Conservation (phyloP, 2,797 vertebrate genomes). For the Pelodytes ibericus region DNA sequence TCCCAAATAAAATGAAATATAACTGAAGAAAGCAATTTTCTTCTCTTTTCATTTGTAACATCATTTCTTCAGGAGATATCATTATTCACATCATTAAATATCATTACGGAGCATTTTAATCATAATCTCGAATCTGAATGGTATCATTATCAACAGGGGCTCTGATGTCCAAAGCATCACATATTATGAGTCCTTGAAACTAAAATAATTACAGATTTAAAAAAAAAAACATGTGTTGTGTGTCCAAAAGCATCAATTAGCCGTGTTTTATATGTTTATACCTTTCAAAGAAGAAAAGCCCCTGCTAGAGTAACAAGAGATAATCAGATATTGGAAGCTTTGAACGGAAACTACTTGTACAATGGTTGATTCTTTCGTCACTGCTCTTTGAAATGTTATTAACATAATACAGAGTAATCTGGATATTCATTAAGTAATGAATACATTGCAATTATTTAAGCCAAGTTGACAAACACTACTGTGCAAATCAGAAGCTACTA, state of each 20-base stretch:
- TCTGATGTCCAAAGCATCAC: constrained; percentile 50
- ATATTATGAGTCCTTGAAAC: constrained; percentile 32
- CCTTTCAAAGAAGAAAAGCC: constrained; percentile 13
- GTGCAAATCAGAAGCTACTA: too few relatives aligned
- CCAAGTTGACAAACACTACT: too few relatives aligned
- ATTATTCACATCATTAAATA: constrained; percentile 56
- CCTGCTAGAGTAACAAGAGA: constrained; percentile 11
- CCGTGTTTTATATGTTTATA: constrained; percentile 44
- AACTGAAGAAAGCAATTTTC: constrained; percentile 35
- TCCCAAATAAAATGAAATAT: constrained; percentile 16
- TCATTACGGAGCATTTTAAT: constrained; percentile 42
- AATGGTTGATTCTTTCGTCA: neutral
- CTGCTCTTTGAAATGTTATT: neutral
- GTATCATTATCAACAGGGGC: constrained; percentile 50
- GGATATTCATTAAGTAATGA: too few relatives aligned
- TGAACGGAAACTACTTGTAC: constrained; percentile 9
- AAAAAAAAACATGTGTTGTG: constrained; percentile 20
- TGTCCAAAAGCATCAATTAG: constrained; percentile 46
- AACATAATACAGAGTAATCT: too few relatives aligned
- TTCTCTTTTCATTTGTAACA: constrained; percentile 43
- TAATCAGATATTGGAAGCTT: constrained; percentile 17
- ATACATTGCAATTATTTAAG: too few relatives aligned
- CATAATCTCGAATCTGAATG: constrained; percentile 48
- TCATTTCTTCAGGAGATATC: constrained; percentile 40
- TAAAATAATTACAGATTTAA: constrained; percentile 45